These are phyloP conservation scores for Ceyx margarethae DNA, from an alignment of 2,113 vertebrate genomes.

Conservation along the genomic window DNA sequence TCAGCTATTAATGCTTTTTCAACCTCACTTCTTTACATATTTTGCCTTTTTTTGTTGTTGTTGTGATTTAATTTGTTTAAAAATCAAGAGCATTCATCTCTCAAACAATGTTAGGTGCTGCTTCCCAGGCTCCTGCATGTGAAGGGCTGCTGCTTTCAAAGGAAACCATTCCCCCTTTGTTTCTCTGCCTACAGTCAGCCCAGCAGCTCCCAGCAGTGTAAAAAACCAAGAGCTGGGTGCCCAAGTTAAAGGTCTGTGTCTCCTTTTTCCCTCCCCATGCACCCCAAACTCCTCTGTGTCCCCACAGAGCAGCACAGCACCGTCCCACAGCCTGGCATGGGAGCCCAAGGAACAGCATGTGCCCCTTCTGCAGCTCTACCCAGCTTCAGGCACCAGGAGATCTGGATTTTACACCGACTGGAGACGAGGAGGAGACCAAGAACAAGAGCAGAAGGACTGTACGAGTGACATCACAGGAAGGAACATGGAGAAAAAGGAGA, in stretches of 20 bases:
- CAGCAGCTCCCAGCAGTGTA: neutral
- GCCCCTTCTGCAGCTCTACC: neutral
- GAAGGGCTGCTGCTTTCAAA: neutral
- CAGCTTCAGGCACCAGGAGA: neutral
- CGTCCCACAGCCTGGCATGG: rapidly evolving
- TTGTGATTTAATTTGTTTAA: neutral
- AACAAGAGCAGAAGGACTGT: neutral
- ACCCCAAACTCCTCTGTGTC: rapidly evolving
- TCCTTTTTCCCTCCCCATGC: neutral
- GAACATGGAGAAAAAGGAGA: neutral
- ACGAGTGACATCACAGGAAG: neutral
- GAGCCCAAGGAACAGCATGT: neutral
- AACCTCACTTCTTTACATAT: neutral
- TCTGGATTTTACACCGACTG: neutral
- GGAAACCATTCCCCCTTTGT: neutral
- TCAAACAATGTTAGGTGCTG: neutral
- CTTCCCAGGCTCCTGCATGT: neutral
- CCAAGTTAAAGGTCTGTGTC: neutral
- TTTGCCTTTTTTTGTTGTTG: neutral
- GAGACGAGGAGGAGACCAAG: neutral
- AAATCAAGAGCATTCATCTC: neutral
- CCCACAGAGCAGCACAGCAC: rapidly evolving
- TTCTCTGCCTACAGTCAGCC: neutral
- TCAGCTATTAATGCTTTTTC: neutral
- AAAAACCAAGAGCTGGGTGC: neutral